Base-by-base conservation (phyloP, 2,888 invertebrate genomes). In the Kryphioiulus occultus region DNA sequence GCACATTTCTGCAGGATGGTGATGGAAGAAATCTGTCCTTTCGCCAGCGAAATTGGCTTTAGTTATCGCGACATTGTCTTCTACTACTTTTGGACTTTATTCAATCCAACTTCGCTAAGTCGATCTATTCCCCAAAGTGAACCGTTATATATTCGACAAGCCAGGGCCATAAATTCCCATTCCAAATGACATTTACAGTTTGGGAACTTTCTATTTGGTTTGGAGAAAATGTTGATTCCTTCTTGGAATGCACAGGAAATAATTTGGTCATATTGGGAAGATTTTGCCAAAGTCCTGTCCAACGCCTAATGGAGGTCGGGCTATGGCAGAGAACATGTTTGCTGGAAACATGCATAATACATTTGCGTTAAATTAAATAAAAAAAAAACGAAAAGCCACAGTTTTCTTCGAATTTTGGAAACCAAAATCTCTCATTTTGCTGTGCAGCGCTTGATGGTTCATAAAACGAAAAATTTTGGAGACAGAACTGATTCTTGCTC, bases 151-250 rank as follows among this genome's bases (percentile, higher is more conserved):
- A 84, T 84, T 32, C 39, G 32, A 39, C 84, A 12, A 84, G 32
- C n/a, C n/a, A 30, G 84, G 32, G n/a, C 30, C 84, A 84, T 84
- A 84, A 84, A n/a, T 84, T 84, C 84, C 84, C 84, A 84, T 84
- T 84, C 32, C 15, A n/a, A 19, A 19, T 84, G 84, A 84, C 84
- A 84, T 84, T 84, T 84, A 84, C 84, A 39, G 39, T 84, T 84
- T 59, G 59, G 22, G 19, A 84, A 84, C 84, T 19, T 39, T 84
- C 32, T 39, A 84, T 84, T 84, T 39, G 39, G 19, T 32, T 84
- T 30, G 15, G 22, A 32, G 84, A 84, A 59, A 59, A 22, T 17
- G 59, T 22, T 59, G n/a, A 59, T 59, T 59, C 5, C 22, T 59
- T 59, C 59, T 22, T 22, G 59, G 59, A 59, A 22, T 22, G 9